Evolutionary conservation across 1,140 invertebrate genomes (phyloP).

Genomic region (Saccostrea glomerata): DNA sequence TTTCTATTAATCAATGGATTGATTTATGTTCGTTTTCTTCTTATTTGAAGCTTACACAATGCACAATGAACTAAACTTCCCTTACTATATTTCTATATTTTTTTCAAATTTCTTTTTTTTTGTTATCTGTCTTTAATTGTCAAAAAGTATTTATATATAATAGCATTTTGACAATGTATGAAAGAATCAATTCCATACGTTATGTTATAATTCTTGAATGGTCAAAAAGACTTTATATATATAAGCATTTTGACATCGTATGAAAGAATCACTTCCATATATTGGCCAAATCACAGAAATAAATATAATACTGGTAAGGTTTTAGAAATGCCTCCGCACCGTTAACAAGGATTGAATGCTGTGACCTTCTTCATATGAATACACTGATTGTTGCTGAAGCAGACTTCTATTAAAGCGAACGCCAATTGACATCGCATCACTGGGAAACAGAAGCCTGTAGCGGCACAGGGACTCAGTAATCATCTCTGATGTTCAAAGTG

Average conservation of each 20-base stretch:
- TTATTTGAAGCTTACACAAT: too few species aligned
- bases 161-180: background rate
- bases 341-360: background rate
- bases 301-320: background rate
- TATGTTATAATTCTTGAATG: too few species aligned
- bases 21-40: too few species aligned
- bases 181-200: background rate
- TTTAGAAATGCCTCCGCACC: background rate
- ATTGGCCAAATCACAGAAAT: background rate
- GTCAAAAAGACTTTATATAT: too few species aligned
- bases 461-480: background rate
- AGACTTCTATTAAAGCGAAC: slow-evolving; percentile 22
- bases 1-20: too few species aligned
- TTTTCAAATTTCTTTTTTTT: too few species aligned
- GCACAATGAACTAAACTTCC: too few species aligned
- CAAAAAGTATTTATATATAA: too few species aligned
- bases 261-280: background rate
- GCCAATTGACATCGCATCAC: slow-evolving; percentile 7
- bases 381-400: background rate
- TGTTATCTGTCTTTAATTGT: too few species aligned
- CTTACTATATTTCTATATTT: too few species aligned
- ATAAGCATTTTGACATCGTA: background rate
- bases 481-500: background rate
- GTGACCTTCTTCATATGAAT: background rate
- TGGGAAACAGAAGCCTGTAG: background rate